phyloP scores from a whole-genome alignment of 2,113 vertebrate species.

The Periophthalmus modestus region DNA sequence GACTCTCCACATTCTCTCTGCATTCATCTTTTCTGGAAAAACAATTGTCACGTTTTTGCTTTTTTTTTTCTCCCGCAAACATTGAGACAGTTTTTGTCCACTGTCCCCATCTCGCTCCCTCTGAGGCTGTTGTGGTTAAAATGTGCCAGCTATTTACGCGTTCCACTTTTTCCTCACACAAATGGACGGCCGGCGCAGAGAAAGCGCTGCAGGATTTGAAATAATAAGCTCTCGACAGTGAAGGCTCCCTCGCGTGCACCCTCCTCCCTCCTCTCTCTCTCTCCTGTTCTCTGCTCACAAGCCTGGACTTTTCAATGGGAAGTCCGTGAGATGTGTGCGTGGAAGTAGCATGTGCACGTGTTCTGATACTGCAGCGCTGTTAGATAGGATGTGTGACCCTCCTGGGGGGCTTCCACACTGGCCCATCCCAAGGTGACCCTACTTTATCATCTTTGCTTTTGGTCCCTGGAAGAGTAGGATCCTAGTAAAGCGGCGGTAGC shows the following conservation, averaged over 20 bases:
- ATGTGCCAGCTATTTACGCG: conserved; percentile 1
- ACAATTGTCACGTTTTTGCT: not conserved
- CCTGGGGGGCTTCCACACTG: conserved; percentile 4
- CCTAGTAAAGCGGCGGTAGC: not conserved
- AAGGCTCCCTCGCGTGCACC: not conserved
- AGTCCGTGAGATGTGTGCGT: not conserved
- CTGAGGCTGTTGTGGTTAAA: conserved; percentile 8
- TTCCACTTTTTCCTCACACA: conserved; percentile 2
- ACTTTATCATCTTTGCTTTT: conserved; percentile 5
- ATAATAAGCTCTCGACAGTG: conserved; percentile 12
- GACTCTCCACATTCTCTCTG: not conserved
- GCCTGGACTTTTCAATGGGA: conserved; percentile 4
- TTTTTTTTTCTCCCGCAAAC: not conserved
- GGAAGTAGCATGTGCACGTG: not conserved
- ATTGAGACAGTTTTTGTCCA: not conserved
- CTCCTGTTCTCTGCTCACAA: not conserved
- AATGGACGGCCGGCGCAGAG: not conserved
- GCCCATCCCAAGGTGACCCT: conserved; percentile 27
- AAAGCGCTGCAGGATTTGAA: conserved; percentile 13
- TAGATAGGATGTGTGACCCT: not conserved
- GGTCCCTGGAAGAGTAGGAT: conserved; percentile 1
- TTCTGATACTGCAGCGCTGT: not conserved
- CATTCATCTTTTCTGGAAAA: not conserved
- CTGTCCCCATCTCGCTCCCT: not conserved
- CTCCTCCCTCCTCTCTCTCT: no score